Percentiles rank a stretch among this genome's conserved stretches.
phyloP scores from a whole-genome alignment of 2,888 invertebrate species.

The Ametastegia equiseti region DNA sequence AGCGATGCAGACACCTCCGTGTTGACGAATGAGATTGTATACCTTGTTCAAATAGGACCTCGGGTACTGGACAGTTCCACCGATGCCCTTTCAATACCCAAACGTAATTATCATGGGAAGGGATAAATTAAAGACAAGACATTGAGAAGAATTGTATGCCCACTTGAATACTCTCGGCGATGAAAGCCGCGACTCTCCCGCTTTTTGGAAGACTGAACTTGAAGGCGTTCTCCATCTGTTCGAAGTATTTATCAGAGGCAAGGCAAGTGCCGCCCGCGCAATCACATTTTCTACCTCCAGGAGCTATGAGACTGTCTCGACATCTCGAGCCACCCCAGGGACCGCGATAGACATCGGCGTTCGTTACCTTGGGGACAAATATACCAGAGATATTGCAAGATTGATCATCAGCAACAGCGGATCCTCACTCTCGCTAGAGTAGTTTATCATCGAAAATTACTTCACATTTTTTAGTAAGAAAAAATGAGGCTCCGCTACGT shows the following conservation, averaged over 20 bases:
- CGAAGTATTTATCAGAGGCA: slow-evolving; percentile 88
- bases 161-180: slow-evolving; percentile 96
- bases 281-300: slow-evolving; percentile 81
- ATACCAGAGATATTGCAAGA: slow-evolving; percentile 20
- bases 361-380: slow-evolving; percentile 82
- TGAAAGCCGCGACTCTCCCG: slow-evolving; percentile 90
- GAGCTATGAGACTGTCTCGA: slow-evolving; percentile 90
- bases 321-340: slow-evolving; percentile 93
- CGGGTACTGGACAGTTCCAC: slow-evolving; percentile 95
- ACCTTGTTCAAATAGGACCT: slow-evolving; percentile 91
- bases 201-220: slow-evolving; percentile 85
- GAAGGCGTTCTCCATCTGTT: slow-evolving; percentile 89
- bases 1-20: slow-evolving; percentile 93
- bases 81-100: slow-evolving; percentile 82
- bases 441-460: neutral
- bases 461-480: neutral
- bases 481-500: neutral
- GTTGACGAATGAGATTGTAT: slow-evolving; percentile 85
- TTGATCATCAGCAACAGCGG: slow-evolving; percentile 13
- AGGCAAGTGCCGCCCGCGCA: slow-evolving; percentile 82
- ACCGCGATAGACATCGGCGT: slow-evolving; percentile 95
- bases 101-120: slow-evolving; percentile 66
- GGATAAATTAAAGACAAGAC: too few species aligned
- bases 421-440: neutral
- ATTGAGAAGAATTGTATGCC: too few species aligned